Conservation (phyloP, 2,797 vertebrate species). For the Pelochelys cantorii region DNA sequence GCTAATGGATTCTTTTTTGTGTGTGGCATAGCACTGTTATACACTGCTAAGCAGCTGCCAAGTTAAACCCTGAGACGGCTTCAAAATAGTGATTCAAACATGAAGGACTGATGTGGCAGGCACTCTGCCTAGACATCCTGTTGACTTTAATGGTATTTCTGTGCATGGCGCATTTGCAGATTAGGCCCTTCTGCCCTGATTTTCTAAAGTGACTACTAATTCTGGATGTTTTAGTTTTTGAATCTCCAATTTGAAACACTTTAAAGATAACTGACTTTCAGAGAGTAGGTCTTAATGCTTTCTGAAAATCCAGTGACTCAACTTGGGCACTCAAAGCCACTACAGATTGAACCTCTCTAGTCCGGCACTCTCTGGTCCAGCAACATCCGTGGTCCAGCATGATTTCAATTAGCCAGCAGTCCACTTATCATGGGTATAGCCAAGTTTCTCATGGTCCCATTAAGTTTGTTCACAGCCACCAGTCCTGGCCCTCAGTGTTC, state of each 20-base stretch:
- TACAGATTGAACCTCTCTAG: too few species aligned
- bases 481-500: too few species aligned
- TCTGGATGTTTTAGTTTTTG: not conserved
- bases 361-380: too few species aligned
- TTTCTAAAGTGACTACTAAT: not conserved
- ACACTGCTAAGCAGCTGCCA: not conserved
- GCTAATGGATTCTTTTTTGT: not conserved
- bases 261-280: not conserved
- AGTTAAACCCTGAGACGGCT: not conserved
- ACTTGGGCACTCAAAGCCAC: not conserved
- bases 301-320: accelerated
- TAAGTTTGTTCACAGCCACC: too few species aligned
- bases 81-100: not conserved
- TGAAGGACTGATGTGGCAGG: not conserved
- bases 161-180: not conserved
- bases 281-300: not conserved
- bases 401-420: too few species aligned
- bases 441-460: too few species aligned
- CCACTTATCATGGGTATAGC: too few species aligned
- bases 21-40: not conserved
- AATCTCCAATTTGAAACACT: not conserved
- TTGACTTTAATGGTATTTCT: not conserved
- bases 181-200: not conserved
- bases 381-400: too few species aligned
- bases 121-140: not conserved